These are phyloP conservation scores for Pristionchus arcanus DNA, from an alignment of 2,888 invertebrate genomes.

Conservation along the genomic window DNA sequence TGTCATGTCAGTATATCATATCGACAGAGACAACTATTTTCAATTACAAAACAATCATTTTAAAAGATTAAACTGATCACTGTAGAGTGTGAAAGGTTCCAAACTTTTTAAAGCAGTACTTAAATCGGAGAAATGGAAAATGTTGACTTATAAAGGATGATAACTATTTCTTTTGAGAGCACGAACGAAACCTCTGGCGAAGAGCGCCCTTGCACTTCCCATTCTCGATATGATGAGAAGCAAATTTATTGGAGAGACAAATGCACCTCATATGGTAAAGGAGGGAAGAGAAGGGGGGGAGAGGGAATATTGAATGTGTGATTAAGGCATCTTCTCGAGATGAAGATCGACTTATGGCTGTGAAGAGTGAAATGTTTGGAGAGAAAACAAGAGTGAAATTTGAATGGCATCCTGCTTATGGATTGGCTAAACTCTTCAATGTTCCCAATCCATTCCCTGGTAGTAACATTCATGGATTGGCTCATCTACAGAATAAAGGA, in stretches of 20 bases:
- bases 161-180: slow-evolving; percentile 45
- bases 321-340: slow-evolving; percentile 67
- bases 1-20: slow-evolving; percentile 53
- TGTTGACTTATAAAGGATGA: no score
- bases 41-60: no score
- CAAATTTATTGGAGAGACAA: slow-evolving; percentile 68
- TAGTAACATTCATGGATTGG: slow-evolving; percentile 79
- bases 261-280: slow-evolving; percentile 59
- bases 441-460: slow-evolving; percentile 90
- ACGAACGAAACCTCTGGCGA: slow-evolving; percentile 66
- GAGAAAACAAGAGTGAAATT: slow-evolving; percentile 85
- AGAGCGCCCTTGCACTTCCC: slow-evolving; percentile 64
- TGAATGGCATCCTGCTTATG: slow-evolving; percentile 80
- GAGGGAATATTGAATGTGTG: slow-evolving; percentile 30
- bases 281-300: background rate
- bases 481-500: slow-evolving; percentile 62
- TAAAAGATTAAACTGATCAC: no score
- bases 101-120: no score
- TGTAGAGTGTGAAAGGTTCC: no score
- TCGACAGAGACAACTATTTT: background rate
- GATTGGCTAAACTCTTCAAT: slow-evolving; percentile 94
- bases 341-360: slow-evolving; percentile 85
- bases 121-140: background rate
- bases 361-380: slow-evolving; percentile 88
- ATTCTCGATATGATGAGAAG: slow-evolving; percentile 66